These are phyloP conservation scores for Gastracanthus pulcherrimus DNA, from an alignment of 2,888 invertebrate species.

Conservation along the genomic window DNA sequence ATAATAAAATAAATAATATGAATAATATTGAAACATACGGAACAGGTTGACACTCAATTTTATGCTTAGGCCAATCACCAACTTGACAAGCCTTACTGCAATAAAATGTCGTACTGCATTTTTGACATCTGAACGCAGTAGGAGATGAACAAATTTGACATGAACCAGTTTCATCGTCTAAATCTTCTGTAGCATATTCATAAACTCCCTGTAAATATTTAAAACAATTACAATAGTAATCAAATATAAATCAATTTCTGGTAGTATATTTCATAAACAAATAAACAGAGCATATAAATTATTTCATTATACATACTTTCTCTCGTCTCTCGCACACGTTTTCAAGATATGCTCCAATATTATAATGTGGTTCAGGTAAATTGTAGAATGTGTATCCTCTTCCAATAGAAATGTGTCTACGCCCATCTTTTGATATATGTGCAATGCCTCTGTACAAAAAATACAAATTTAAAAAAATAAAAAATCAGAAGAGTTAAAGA, in stretches of 20 bases:
- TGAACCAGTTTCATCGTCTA: slow-evolving; percentile 59
- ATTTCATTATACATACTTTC: slow-evolving; percentile 53
- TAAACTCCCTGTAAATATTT: slow-evolving; percentile 64
- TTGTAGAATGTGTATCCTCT: slow-evolving; percentile 71
- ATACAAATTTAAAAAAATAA: too few species aligned
- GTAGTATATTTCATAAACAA: neutral
- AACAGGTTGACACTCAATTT: slow-evolving; percentile 65
- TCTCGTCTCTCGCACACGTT: slow-evolving; percentile 66
- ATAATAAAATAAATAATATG: too few species aligned
- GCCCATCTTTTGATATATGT: slow-evolving; percentile 66
- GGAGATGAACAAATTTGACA: slow-evolving; percentile 64
- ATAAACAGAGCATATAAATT: neutral
- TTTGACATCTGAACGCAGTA: slow-evolving; percentile 63
- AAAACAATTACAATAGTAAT: too few species aligned
- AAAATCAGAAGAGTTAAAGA: too few species aligned
- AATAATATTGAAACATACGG: slow-evolving; percentile 64
- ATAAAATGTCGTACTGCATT: slow-evolving; percentile 66
- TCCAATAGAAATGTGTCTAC: slow-evolving; percentile 70
- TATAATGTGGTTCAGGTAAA: slow-evolving; percentile 65
- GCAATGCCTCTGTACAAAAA: slow-evolving; percentile 64
- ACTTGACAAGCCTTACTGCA: slow-evolving; percentile 70
- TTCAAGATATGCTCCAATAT: slow-evolving; percentile 59
- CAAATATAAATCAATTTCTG: neutral
- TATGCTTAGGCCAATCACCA: slow-evolving; percentile 70
- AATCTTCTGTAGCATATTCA: slow-evolving; percentile 64